These are phyloP conservation scores for Linyphia triangularis DNA, from an alignment of 2,888 invertebrate species.

Conservation along the genomic window DNA sequence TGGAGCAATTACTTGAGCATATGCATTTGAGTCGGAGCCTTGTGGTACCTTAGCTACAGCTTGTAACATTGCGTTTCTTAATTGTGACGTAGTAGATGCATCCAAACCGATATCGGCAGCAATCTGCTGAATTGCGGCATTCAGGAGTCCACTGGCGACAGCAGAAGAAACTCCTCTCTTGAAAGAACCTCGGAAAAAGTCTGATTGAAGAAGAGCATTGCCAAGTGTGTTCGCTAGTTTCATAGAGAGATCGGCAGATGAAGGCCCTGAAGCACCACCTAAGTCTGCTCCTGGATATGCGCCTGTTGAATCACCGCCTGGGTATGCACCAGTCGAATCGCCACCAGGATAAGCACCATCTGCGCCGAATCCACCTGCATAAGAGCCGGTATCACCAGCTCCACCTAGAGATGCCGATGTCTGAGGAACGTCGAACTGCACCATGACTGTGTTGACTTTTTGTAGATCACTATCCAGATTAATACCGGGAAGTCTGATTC, in stretches of 20 bases:
- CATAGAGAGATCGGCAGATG: neutral
- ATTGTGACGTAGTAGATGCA: neutral
- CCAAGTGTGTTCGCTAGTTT: neutral
- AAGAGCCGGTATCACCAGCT: neutral
- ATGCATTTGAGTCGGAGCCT: neutral
- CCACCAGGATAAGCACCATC: neutral
- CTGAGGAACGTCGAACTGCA: neutral
- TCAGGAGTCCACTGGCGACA: neutral
- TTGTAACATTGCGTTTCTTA: neutral
- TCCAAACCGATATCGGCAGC: neutral
- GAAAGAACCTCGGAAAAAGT: neutral
- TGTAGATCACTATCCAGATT: neutral
- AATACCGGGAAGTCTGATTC: neutral
- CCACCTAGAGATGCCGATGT: neutral
- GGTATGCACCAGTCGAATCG: neutral
- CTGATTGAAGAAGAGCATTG: neutral
- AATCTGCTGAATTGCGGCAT: neutral
- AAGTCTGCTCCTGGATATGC: neutral
- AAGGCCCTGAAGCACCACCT: neutral
- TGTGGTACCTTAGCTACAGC: neutral
- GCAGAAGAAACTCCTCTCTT: neutral
- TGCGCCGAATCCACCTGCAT: neutral
- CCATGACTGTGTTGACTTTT: neutral
- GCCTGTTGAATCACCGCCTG: neutral
- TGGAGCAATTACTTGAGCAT: neutral